Evolutionary conservation across 2,113 vertebrate genomes (phyloP).

Genomic region (Pheucticus melanocephalus): DNA sequence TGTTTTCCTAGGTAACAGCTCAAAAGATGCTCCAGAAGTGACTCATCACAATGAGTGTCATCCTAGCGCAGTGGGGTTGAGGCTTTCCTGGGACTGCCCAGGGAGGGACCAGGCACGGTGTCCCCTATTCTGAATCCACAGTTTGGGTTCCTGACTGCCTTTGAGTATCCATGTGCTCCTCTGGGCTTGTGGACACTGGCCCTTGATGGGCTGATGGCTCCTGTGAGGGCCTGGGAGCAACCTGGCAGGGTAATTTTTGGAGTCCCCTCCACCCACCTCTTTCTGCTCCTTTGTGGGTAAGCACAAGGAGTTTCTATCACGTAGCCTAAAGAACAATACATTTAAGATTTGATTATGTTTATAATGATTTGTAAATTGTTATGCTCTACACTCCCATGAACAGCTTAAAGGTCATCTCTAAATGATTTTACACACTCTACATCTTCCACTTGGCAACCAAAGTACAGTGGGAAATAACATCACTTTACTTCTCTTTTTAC

Average conservation of each 20-base stretch:
- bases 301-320: not conserved
- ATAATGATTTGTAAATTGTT: not conserved
- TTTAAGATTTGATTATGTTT: not conserved
- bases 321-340: not conserved
- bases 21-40: not conserved
- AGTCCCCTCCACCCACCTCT: fast-evolving
- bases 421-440: not conserved
- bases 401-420: not conserved
- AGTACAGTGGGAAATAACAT: not conserved
- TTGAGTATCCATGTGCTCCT: not conserved
- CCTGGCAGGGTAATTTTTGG: not conserved
- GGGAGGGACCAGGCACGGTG: not conserved
- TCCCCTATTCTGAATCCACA: not conserved
- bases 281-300: not conserved
- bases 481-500: not conserved
- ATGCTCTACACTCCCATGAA: not conserved
- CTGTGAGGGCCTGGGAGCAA: not conserved
- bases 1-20: not conserved
- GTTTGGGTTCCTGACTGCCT: not conserved
- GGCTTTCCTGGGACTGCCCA: not conserved
- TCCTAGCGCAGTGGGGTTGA: not conserved
- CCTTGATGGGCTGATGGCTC: not conserved
- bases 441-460: not conserved
- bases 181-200: not conserved
- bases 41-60: not conserved